Evolutionary conservation across 2,888 invertebrate genomes (phyloP).

Genomic region (Andrena marginata): DNA sequence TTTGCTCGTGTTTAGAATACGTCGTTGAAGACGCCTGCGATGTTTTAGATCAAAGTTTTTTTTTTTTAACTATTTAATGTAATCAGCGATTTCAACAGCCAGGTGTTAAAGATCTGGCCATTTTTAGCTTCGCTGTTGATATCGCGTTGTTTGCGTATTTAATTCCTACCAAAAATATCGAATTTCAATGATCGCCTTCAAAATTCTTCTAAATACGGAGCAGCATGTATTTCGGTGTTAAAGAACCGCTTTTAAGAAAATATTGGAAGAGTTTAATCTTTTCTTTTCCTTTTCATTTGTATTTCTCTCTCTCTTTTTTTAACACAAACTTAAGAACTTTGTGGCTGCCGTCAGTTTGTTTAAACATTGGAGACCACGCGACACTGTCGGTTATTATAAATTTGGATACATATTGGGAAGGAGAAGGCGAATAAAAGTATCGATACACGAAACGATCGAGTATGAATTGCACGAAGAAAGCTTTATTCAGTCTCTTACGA

Average conservation of each 20-base stretch:
- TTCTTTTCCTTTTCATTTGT: not conserved
- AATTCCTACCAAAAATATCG: not conserved
- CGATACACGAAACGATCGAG: not conserved
- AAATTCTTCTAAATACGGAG: not conserved
- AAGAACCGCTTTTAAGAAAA: no score
- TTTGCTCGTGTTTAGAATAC: not conserved
- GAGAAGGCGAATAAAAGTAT: not conserved
- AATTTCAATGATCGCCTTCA: not conserved
- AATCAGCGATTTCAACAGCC: not conserved
- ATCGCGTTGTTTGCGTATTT: not conserved
- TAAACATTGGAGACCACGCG: not conserved
- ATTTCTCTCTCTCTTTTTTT: not conserved
- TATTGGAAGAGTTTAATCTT: no score
- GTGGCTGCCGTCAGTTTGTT: not conserved
- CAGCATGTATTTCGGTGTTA: no score
- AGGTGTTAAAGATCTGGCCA: not conserved
- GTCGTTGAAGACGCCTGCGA: not conserved
- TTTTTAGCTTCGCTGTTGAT: not conserved
- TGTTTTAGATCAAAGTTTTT: not conserved
- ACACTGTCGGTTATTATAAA: not conserved
- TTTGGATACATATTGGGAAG: not conserved
- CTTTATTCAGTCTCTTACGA: not conserved
- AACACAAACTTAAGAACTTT: not conserved
- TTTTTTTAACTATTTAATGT: conserved; percentile 1
- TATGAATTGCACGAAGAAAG: not conserved